Base-by-base conservation (phyloP, 2,797 vertebrate species). In the Thalassophryne amazonica region DNA sequence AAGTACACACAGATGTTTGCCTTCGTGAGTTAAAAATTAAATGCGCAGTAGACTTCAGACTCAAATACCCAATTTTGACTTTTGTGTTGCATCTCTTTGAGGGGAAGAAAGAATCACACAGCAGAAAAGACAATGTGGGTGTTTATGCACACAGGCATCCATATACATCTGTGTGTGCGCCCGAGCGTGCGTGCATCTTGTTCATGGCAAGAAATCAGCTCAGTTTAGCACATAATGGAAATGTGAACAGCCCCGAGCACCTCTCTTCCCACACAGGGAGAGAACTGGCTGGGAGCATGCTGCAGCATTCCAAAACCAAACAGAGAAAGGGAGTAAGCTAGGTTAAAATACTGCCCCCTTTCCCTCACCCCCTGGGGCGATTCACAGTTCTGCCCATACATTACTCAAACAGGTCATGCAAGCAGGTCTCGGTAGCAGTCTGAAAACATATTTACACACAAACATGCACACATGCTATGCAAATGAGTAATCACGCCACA, bases 221-320 rank as follows among this genome's bases (percentile, higher is more conserved):
- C 83, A 83, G 80, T 88, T 89, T 85, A 87, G 84, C 81, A 85
- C 83, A 87, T 89, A 86, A 86, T 87, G 83, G 81, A 86, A 86
- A 89, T 86, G 80, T 54, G 87, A 79, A 85, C 86, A 77, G 85
- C 85, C 84, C 70, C 59, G 66, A 88, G 87, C 80, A 19, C 15
- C 63, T 80, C 59, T 85, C 82, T 85, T n/a, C 86, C 77, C 83
- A 85, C 84, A 84, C 81, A 78, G 83, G 80, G 74, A 84, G 80
- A 72, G 68, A 80, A 59, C 78, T 85, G 83, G 81, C 85, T 81
- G 78, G 76, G 72, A 83, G 73, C 80, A 54, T 73, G 73, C 71
- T 74, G 61, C 57, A 65, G 68, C 78, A 69, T 77, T 83, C 83
- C 83, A 86, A 85, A 82, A 69, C 72, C 62, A 81, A 85, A 83